Evolutionary conservation across 2,797 vertebrate species (phyloP), one percentile per base, ranked within the genome.

Genomic region (Smutsia gigantea): DNA sequence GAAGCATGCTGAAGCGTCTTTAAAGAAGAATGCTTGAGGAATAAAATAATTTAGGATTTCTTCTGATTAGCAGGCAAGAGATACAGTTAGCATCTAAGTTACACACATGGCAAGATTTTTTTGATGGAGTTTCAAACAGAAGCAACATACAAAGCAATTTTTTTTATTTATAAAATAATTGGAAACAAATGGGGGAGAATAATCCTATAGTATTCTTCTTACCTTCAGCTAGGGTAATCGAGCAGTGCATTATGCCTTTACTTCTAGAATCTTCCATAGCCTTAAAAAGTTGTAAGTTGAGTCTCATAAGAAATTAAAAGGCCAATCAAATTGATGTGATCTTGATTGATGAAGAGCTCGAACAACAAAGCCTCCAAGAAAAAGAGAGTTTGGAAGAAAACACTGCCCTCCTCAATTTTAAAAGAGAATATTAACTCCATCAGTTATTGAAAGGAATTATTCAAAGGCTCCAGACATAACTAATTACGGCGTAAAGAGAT

Each of bases 401-500:
- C 93, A 92, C 29, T 77, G 93, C 96, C 96, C 97, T 97, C 86
- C 94, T 97, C 59, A 66, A 84, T 97, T 97, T 92, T 86, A 81
- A 92, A 96, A 93, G 90, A 91, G 96, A 97, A 98, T 97, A 98
- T 86, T 96, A 98, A 98, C 97, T 97, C 97, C 96, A 96, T 97
- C 96, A 94, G 81, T 96, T 96, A 98, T 98, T 98, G 98, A 98
- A 97, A 90, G 97, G 98, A 99, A 99, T 99, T 99, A 99, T 98
- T 98, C 98, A 99, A 99, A 99, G 98, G 98, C 98, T 99, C 99
- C 99, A 99, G 99, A 99, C 99, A 99, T 99, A 99, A 99, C 99
- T 99, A 99, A 99, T 99, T 99, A 99, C 98, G 98, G 99, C 99
- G 99, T 99, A 99, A 99, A 99, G 99, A 99, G 99, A 99, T 98